Evolutionary conservation across 2,113 vertebrate species (phyloP).

Genomic region (Butastur rufipennis): DNA sequence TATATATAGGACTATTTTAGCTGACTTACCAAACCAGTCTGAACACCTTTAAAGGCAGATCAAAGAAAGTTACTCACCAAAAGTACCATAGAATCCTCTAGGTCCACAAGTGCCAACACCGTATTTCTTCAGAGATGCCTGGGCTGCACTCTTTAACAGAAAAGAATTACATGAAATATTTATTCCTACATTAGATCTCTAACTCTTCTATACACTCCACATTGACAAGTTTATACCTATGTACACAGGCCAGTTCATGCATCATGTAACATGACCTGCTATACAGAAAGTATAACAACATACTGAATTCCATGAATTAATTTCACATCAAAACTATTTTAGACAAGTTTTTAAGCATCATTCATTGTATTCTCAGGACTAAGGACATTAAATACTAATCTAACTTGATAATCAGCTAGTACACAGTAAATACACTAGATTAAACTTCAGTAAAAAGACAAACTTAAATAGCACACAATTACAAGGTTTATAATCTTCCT

Average conservation of each 20-base stretch:
- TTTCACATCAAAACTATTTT: background rate
- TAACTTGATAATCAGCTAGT: background rate
- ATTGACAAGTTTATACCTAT: background rate
- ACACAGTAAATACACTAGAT: background rate
- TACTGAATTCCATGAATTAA: background rate
- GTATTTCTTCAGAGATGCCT: slow-evolving; percentile 90
- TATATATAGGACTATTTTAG: background rate
- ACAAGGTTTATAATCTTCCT: background rate
- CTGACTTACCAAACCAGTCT: background rate
- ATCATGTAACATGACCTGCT: background rate
- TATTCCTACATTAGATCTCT: background rate
- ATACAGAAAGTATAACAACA: background rate
- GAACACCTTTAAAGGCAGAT: background rate
- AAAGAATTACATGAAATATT: background rate
- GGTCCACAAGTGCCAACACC: slow-evolving; percentile 96
- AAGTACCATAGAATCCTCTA: slow-evolving; percentile 96
- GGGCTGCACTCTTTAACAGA: slow-evolving; percentile 81
- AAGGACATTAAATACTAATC: background rate
- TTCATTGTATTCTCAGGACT: background rate
- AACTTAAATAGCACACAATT: background rate
- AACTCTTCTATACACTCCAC: background rate
- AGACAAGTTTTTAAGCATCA: background rate
- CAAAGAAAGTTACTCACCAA: slow-evolving; percentile 79
- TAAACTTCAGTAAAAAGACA: background rate
- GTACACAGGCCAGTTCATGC: background rate